Evolutionary conservation across 2,888 invertebrate species (phyloP).

Genomic region (Pocota personata): DNA sequence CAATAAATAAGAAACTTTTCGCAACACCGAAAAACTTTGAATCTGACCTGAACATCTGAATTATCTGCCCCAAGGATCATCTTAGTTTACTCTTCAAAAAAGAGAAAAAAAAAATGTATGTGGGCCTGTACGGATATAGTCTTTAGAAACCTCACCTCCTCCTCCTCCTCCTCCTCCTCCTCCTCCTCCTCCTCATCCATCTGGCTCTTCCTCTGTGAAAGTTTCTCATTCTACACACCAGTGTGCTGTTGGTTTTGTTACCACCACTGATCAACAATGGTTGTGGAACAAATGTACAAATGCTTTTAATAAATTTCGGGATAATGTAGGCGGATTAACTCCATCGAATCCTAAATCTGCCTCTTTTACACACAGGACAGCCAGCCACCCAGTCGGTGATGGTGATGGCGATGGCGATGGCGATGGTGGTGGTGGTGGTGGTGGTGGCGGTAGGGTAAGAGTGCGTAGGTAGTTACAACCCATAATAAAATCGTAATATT

Average conservation of each 20-base stretch:
- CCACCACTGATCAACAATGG: conserved; percentile 50
- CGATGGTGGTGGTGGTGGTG: no score
- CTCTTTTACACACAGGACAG: conserved; percentile 3
- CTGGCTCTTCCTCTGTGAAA: no score
- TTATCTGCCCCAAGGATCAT: conserved; percentile 62
- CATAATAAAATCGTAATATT: conserved; percentile 73
- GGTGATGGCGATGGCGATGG: no score
- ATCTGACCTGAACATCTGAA: conserved; percentile 61
- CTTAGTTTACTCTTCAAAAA: conserved; percentile 27
- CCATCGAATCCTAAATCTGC: conserved; percentile 70
- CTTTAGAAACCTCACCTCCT: no score
- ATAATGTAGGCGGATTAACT: conserved; percentile 71
- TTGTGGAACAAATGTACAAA: conserved; percentile 60
- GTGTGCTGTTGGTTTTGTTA: conserved; percentile 9
- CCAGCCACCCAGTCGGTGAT: background rate
- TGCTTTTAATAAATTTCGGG: conserved; percentile 71
- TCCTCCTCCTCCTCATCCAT: no score
- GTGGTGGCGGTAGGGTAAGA: no score
- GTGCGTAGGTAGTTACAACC: conserved; percentile 60
- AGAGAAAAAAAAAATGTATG: background rate
- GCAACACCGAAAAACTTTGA: conserved; percentile 57
- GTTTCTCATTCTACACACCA: conserved; percentile 20
- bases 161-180: no score
- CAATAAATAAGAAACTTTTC: conserved; percentile 70
- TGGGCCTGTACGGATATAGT: background rate